Conservation (phyloP, 2,113 vertebrate genomes). For the Peromyscus maniculatus region DNA sequence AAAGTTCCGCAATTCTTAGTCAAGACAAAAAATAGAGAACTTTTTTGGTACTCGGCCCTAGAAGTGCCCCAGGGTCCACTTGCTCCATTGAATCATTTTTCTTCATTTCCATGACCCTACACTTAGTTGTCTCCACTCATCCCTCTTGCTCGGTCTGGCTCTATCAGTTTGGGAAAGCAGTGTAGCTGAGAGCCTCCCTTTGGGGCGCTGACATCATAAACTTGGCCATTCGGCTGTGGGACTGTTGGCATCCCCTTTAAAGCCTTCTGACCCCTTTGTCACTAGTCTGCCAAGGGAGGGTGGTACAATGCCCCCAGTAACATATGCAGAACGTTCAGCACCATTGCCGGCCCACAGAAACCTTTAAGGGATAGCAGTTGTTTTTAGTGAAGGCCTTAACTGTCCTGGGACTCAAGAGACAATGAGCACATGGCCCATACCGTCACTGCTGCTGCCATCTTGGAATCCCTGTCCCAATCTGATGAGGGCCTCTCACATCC, state of each 20-base stretch:
- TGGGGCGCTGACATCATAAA: background rate
- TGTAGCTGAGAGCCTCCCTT: background rate
- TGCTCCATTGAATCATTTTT: background rate
- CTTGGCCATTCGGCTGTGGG: background rate
- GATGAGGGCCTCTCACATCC: background rate
- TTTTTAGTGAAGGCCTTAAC: background rate
- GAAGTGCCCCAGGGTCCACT: background rate
- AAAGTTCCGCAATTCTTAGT: constrained; percentile 31
- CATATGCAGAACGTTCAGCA: background rate
- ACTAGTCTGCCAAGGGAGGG: background rate
- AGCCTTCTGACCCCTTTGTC: background rate
- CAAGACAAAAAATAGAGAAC: constrained; percentile 41
- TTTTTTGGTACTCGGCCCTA: constrained; percentile 8
- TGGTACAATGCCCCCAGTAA: background rate
- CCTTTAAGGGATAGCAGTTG: background rate
- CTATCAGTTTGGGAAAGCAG: background rate
- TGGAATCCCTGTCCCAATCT: background rate
- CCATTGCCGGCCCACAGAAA: background rate
- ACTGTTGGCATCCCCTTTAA: background rate
- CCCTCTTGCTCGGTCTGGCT: background rate
- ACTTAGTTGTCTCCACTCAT: background rate
- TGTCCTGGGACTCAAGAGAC: background rate
- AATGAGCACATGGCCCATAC: background rate
- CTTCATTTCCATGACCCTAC: background rate
- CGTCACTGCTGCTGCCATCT: background rate